Base-by-base conservation (phyloP, 2,888 invertebrate species). In the Nymphalis polychloros region DNA sequence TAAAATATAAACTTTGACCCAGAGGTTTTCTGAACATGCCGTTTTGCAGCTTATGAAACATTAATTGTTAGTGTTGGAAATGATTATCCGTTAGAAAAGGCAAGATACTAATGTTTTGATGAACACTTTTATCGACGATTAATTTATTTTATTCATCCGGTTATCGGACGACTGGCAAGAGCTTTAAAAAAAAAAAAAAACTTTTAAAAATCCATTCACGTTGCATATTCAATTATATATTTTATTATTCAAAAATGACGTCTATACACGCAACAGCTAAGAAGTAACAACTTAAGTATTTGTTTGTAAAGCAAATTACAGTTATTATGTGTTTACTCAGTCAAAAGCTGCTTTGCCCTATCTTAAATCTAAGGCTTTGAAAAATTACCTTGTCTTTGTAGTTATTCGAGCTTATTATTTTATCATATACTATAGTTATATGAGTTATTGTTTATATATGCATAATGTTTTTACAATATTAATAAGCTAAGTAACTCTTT, bases 291-390 rank as follows among this genome's bases (percentile, higher is more conserved):
- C 46, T 66, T 49, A 55, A 61, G 62, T 67, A 48, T 61, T 66
- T 66, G 53, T 67, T 67, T 67, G 67, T 62, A 41, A 57, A 57
- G 62, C 57, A 67, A 67, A 67, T 63, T 63, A 63, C 57, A 50
- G 57, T 27, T 27, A 62, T 67, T 67, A 67, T 49, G 41, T 62
- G 35, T 50, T 67, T 50, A 57, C 49, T 62, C 61, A 53, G 41
- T 62, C 55, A 55, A 19, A 53, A 17, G 41, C 20, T 60, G 48
- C 55, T 61, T 31, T 48, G 17, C 53, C 53, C 53, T 55, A 66
- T 66, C 66, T 48, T 61, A 19, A 47, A 66, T 61, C 47, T 53
- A 27, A 4, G 41, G 13, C 2, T 41, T 41, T 41, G 13, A 41
- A 41, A 13, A 13, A 41, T 41, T 41, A 31, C 7, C 5, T 17